Percentiles rank a stretch among this genome's conserved stretches.
Conservation (phyloP, 2,888 invertebrate species). For the Lasiommata megera region DNA sequence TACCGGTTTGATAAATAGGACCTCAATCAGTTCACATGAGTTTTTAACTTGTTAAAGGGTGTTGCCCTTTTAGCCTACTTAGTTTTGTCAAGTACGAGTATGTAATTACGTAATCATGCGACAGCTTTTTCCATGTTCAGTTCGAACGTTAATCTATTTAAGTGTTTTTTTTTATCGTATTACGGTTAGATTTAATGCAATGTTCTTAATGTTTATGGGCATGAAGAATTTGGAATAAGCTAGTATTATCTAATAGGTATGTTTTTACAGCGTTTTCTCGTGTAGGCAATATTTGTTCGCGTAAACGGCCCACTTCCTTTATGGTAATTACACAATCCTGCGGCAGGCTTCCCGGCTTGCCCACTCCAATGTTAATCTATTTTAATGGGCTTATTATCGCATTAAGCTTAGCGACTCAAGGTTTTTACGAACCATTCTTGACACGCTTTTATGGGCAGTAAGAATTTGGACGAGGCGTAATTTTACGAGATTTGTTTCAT, state of each 20-base stretch:
- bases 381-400: slow-evolving; percentile 38
- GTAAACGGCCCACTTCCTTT: slow-evolving; percentile 75
- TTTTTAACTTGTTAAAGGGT: background rate
- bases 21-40: too few relatives aligned
- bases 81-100: background rate
- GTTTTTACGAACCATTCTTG: slow-evolving; percentile 25
- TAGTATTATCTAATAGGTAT: background rate
- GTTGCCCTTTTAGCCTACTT: background rate
- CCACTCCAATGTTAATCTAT: slow-evolving; percentile 47
- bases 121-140: background rate
- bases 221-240: background rate
- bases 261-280: slow-evolving; percentile 38
- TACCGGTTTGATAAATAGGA: too few relatives aligned
- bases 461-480: slow-evolving; percentile 19
- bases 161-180: background rate
- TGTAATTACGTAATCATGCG: background rate
- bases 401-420: slow-evolving; percentile 25
- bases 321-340: slow-evolving; percentile 77
- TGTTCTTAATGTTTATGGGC: background rate
- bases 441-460: slow-evolving; percentile 25
- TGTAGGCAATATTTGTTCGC: slow-evolving; percentile 76
- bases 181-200: background rate
- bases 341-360: slow-evolving; percentile 56
- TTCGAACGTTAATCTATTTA: background rate
- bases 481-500: slow-evolving; percentile 11